Percentiles rank a stretch among this genome's conserved stretches.
phyloP scores from a whole-genome alignment of 2,797 vertebrate species.

The Squalus acanthias region DNA sequence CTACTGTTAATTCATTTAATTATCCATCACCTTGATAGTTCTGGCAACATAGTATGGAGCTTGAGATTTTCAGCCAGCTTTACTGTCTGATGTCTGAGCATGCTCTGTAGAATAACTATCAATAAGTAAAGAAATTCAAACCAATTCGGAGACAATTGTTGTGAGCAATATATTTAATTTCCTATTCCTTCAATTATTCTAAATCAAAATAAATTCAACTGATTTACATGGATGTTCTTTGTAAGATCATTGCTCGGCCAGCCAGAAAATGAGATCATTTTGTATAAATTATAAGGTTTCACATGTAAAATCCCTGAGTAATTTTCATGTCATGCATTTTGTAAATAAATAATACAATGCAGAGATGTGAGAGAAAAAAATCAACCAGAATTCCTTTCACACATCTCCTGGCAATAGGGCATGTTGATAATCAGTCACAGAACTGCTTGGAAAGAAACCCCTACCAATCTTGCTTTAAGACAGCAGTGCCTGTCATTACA shows the following conservation, averaged over 20 bases:
- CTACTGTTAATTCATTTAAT: not conserved
- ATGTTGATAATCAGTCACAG: constrained; percentile 4
- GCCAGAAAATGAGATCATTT: not conserved
- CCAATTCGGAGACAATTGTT: not conserved
- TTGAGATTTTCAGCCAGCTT: not conserved
- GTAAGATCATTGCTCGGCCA: not conserved
- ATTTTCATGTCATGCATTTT: not conserved
- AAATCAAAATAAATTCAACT: not conserved
- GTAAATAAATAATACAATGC: not conserved
- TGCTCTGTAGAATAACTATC: not conserved
- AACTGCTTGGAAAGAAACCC: not conserved
- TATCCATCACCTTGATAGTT: not conserved
- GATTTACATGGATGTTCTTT: not conserved
- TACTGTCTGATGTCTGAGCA: not conserved
- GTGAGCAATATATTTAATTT: constrained; percentile 7
- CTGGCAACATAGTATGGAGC: not conserved
- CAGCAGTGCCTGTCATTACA: not conserved
- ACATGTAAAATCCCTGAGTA: not conserved
- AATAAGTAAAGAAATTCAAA: not conserved
- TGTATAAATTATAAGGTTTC: not conserved
- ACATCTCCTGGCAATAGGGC: constrained; percentile 3
- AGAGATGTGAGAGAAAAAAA: not conserved
- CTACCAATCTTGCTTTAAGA: not conserved
- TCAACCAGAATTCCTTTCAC: not conserved
- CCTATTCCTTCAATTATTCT: not conserved